A percentile compares a stretch with the other conserved stretches of the same genome.
phyloP scores from a whole-genome alignment of 2,113 vertebrate genomes.

The Hippocampus zosterae region DNA sequence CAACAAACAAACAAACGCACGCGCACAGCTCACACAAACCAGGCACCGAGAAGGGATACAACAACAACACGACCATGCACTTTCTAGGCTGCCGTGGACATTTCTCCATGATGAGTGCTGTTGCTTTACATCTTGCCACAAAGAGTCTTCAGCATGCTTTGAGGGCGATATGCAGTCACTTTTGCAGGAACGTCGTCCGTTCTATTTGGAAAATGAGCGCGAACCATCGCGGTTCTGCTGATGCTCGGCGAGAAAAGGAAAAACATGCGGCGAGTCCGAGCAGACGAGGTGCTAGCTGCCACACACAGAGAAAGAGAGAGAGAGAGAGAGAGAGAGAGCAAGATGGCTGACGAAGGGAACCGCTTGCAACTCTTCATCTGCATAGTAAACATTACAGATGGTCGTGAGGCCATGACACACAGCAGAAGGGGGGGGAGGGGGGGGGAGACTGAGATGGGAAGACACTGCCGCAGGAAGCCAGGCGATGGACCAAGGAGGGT shows the following conservation, averaged over 20 bases:
- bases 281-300: constrained; percentile 61
- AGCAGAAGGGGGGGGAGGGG: constrained; percentile 15
- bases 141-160: constrained; percentile 67
- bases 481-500: constrained; percentile 12
- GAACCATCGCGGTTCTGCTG: constrained; percentile 41
- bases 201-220: constrained; percentile 50
- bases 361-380: constrained; percentile 80
- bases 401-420: constrained; percentile 52
- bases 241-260: constrained; percentile 19
- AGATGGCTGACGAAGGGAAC: constrained; percentile 35
- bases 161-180: constrained; percentile 52
- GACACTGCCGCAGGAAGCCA: constrained; percentile 23
- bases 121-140: constrained; percentile 22
- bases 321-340: constrained; percentile 20
- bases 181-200: constrained; percentile 48
- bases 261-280: constrained; percentile 47
- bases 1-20: constrained; percentile 15
- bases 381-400: constrained; percentile 86
- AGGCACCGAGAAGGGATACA: constrained; percentile 46
- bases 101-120: constrained; percentile 29
- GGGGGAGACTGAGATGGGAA: constrained; percentile 15
- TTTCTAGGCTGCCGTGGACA: constrained; percentile 41
- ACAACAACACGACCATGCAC: constrained; percentile 59
- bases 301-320: constrained; percentile 28
- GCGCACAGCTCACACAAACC: constrained; percentile 20